A percentile compares a stretch with the other conserved stretches of the same genome.
These are phyloP conservation scores for Tenthredo mesomela DNA, from an alignment of 2,888 invertebrate genomes.

Conservation along the genomic window DNA sequence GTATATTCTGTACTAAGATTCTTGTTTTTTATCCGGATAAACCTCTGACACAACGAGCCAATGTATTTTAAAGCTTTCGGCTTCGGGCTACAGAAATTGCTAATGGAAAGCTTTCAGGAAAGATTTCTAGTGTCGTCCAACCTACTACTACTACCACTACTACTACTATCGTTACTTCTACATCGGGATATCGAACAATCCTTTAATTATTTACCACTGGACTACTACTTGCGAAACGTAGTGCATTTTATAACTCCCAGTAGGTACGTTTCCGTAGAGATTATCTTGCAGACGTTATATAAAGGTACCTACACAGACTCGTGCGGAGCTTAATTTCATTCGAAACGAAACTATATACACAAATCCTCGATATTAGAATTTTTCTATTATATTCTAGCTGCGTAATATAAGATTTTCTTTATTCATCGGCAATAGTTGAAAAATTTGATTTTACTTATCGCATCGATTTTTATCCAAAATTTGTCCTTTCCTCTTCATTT, in stretches of 20 bases:
- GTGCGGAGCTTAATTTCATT: neutral
- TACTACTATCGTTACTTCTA: neutral
- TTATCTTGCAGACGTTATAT: neutral
- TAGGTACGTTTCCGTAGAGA: neutral
- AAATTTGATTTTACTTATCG: neutral
- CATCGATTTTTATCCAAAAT: neutral
- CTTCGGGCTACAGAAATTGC: conserved; percentile 35
- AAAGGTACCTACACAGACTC: neutral
- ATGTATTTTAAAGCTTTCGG: conserved; percentile 48
- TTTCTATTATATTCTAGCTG: too few species aligned
- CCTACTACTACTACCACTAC: neutral
- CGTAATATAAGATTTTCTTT: neutral
- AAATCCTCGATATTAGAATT: too few species aligned
- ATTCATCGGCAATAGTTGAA: neutral
- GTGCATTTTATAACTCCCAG: neutral
- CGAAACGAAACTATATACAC: too few species aligned
- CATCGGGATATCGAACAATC: conserved; percentile 31
- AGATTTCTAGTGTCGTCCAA: conserved; percentile 44
- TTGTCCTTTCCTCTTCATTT: too few species aligned
- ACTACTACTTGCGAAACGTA: conserved; percentile 26
- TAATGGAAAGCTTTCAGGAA: conserved; percentile 51
- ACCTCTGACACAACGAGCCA: conserved; percentile 37
- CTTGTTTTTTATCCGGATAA: conserved; percentile 21
- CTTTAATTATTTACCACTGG: conserved; percentile 43
- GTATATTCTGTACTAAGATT: neutral